These are phyloP conservation scores for Pseudolycoriella hygida DNA, from an alignment of 2,888 invertebrate species.

Conservation along the genomic window DNA sequence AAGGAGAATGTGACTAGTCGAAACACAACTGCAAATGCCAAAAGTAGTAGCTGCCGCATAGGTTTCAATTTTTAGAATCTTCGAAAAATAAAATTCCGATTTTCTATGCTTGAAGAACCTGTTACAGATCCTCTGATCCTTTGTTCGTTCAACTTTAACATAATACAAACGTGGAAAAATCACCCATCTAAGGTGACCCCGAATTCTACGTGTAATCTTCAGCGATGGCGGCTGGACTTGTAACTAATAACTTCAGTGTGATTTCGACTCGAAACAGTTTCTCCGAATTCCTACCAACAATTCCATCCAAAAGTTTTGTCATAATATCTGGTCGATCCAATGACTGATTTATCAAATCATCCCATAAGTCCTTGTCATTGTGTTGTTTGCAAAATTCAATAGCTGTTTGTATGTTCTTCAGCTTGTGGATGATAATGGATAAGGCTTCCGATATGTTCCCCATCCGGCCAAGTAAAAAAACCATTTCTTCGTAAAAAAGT, in stretches of 20 bases:
- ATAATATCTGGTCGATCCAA: slow-evolving; percentile 65
- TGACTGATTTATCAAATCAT: slow-evolving; percentile 72
- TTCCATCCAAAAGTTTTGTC: slow-evolving; percentile 38
- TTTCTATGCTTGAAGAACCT: too few relatives aligned
- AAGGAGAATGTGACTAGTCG: too few relatives aligned
- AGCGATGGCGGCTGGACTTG: too few relatives aligned
- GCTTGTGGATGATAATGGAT: slow-evolving; percentile 61
- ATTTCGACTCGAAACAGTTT: not conserved
- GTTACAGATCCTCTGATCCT: too few relatives aligned
- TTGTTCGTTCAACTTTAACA: too few relatives aligned
- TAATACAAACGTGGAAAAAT: too few relatives aligned
- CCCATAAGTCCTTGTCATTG: slow-evolving; percentile 86
- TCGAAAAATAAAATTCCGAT: too few relatives aligned
- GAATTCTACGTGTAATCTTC: too few relatives aligned
- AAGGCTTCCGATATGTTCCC: slow-evolving; percentile 84
- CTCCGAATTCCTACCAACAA: slow-evolving; percentile 33
- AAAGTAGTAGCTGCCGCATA: too few relatives aligned
- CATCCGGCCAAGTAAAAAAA: slow-evolving; percentile 76
- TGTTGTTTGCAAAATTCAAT: slow-evolving; percentile 95
- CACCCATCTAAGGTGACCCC: too few relatives aligned
- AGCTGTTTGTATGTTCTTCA: slow-evolving; percentile 82
- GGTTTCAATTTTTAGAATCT: too few relatives aligned
- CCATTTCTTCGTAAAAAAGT: slow-evolving; percentile 77
- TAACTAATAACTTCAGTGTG: not conserved
- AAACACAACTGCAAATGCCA: too few relatives aligned